These are phyloP conservation scores for Acromyrmex heyeri DNA, from an alignment of 1,140 invertebrate species.

Conservation along the genomic window DNA sequence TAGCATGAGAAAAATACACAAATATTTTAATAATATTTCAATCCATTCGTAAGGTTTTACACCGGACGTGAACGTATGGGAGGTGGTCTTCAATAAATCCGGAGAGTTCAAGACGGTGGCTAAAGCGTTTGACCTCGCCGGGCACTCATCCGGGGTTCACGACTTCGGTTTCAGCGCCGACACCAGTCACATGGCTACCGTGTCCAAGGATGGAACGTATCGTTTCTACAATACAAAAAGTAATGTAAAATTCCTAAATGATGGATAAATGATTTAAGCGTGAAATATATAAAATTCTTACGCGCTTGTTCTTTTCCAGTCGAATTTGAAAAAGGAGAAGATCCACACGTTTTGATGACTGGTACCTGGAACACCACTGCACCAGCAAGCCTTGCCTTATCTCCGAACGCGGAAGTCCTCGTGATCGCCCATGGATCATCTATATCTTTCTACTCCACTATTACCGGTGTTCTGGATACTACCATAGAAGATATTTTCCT, in stretches of 20 bases:
- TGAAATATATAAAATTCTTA: background rate
- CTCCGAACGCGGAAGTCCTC: conserved; percentile 92
- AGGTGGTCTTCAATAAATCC: conserved; percentile 91
- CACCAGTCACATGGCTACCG: conserved; percentile 93
- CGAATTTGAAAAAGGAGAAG: conserved; percentile 92
- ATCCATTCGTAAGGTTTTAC: conserved; percentile 90
- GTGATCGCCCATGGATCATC: conserved; percentile 89
- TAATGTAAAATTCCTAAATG: conserved; percentile 78
- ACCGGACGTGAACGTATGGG: conserved; percentile 95
- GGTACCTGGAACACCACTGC: conserved; percentile 88
- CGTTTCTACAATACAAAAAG: conserved; percentile 94
- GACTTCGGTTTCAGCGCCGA: conserved; percentile 93
- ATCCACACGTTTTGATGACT: conserved; percentile 90
- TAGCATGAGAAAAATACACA: background rate
- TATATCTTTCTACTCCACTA: conserved; percentile 91
- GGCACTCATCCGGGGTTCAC: conserved; percentile 94
- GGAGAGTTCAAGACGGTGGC: conserved; percentile 92
- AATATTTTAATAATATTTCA: conserved; percentile 15
- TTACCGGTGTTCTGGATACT: conserved; percentile 89
- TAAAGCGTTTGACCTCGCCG: conserved; percentile 93
- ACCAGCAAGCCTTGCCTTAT: conserved; percentile 87
- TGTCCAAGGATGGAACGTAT: conserved; percentile 96
- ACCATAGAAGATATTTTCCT: conserved; percentile 89
- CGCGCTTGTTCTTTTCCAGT: conserved; percentile 87
- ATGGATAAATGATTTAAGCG: too few relatives aligned